A percentile compares a stretch with the other conserved stretches of the same genome.
Evolutionary conservation across 2,797 vertebrate genomes (phyloP).

Genomic region (Enteromius anoplus): DNA sequence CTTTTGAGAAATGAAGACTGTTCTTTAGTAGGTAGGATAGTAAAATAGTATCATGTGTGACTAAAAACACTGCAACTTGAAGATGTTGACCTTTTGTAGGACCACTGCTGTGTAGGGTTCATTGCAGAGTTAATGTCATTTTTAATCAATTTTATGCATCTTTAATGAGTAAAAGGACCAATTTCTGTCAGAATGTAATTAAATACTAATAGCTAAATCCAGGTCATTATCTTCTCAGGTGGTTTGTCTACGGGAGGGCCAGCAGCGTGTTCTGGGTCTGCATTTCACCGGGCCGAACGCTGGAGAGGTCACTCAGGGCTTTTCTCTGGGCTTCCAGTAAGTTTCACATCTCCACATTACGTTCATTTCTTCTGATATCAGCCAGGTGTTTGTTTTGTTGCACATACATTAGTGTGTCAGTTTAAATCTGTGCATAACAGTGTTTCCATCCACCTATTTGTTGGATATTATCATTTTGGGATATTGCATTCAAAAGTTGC

Average conservation of each 20-base stretch:
- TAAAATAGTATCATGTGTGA: not conserved
- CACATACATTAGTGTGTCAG: not conserved
- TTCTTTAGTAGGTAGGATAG: not conserved
- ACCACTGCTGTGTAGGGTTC: not conserved
- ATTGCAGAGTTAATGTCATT: not conserved
- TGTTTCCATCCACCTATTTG: not conserved
- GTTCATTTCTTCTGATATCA: constrained; percentile 1
- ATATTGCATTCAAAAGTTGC: not conserved
- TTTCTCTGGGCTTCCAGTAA: constrained; percentile 92
- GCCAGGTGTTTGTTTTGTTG: constrained; percentile 15
- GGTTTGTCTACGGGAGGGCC: constrained; percentile 83
- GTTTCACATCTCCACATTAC: constrained; percentile 56
- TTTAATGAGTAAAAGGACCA: not conserved
- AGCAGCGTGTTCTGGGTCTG: constrained; percentile 88
- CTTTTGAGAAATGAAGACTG: not conserved
- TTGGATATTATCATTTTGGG: no score
- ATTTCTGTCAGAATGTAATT: not conserved
- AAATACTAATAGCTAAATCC: not conserved
- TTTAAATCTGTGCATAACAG: not conserved
- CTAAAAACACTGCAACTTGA: not conserved
- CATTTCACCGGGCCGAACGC: constrained; percentile 95
- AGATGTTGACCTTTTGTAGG: not conserved
- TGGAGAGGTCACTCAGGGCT: constrained; percentile 95
- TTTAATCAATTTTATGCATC: not conserved
- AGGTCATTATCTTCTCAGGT: constrained; percentile 74